These are phyloP conservation scores for Sphaeridia pumilis DNA, from an alignment of 2,888 invertebrate genomes.

Conservation along the genomic window DNA sequence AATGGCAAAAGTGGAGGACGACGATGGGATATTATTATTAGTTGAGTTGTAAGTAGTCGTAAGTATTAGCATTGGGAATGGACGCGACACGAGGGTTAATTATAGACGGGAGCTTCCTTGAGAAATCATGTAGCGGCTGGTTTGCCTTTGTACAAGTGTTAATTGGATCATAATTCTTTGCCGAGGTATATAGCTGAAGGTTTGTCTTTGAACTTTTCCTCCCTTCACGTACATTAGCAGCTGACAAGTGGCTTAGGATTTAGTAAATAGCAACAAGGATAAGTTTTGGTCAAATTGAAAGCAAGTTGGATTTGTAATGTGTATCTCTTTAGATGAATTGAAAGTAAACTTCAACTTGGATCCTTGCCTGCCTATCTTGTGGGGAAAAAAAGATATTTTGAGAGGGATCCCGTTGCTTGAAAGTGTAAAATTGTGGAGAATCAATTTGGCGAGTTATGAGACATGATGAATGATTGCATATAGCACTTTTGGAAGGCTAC, in stretches of 20 bases:
- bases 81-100: conserved; percentile 3
- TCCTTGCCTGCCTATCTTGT: too few relatives aligned
- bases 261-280: too few relatives aligned
- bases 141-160: conserved; percentile 9
- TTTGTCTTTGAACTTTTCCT: background rate
- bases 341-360: too few relatives aligned
- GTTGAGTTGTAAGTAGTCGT: background rate
- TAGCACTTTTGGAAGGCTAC: too few relatives aligned
- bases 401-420: background rate
- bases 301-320: too few relatives aligned
- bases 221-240: background rate
- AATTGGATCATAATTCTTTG: conserved; percentile 22
- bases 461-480: conserved; percentile 2
- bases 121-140: background rate
- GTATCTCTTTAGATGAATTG: too few relatives aligned
- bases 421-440: too few relatives aligned
- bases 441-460: background rate
- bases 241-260: background rate
- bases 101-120: background rate
- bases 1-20: background rate
- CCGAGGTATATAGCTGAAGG: background rate
- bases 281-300: too few relatives aligned
- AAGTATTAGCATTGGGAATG: background rate
- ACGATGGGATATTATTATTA: background rate
- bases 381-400: too few relatives aligned